phyloP scores from a whole-genome alignment of 2,888 invertebrate species.

The Polyommatus iphigenia region DNA sequence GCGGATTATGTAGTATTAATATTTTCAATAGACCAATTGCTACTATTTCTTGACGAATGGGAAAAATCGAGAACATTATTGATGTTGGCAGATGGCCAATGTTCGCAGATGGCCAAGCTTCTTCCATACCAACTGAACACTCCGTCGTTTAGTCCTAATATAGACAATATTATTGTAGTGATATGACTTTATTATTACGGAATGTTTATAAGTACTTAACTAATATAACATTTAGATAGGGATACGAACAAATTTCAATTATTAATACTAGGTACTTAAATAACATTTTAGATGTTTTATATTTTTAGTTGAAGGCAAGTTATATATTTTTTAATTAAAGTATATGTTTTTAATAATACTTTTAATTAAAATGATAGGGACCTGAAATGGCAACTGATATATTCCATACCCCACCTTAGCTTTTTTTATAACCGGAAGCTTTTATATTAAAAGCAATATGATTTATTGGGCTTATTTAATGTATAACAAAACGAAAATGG shows the following conservation, averaged over 20 bases:
- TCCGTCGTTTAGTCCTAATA: conserved; percentile 31
- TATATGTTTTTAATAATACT: neutral
- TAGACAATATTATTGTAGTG: conserved; percentile 34
- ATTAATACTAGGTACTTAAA: conserved; percentile 27
- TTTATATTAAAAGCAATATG: conserved; percentile 26
- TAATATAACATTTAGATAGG: conserved; percentile 34
- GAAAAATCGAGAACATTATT: neutral
- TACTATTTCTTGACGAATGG: neutral
- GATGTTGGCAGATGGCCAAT: neutral
- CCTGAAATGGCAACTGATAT: conserved; percentile 56
- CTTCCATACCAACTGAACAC: conserved; percentile 17
- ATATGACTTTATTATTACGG: conserved; percentile 8
- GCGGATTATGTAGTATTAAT: neutral
- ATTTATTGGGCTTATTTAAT: neutral
- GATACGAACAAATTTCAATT: conserved; percentile 34
- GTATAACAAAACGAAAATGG: neutral
- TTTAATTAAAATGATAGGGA: conserved; percentile 44
- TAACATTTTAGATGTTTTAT: conserved; percentile 20
- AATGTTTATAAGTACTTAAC: conserved; percentile 27
- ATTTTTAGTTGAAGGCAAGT: conserved; percentile 13
- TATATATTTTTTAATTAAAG: conserved; percentile 9
- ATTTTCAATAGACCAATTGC: neutral
- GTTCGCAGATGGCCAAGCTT: neutral
- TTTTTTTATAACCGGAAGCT: conserved; percentile 8
- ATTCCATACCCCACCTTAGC: conserved; percentile 57